phyloP scores from a whole-genome alignment of 1,140 invertebrate genomes.

The Drosophila pallidifrons region DNA sequence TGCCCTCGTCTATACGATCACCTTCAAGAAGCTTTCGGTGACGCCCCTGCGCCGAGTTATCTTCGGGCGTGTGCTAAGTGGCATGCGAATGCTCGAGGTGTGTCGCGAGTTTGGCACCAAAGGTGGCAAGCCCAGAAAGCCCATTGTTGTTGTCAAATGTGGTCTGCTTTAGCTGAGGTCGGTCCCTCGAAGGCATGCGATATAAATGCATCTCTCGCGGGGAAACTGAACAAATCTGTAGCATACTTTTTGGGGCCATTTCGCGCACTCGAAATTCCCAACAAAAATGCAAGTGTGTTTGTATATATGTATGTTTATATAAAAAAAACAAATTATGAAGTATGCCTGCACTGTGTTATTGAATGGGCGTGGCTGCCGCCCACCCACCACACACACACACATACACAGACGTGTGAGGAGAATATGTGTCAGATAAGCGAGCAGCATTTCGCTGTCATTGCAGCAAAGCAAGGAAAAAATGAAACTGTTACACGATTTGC shows the following conservation, averaged over 20 bases:
- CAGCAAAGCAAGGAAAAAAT: conserved; percentile 35
- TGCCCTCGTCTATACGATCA: conserved; percentile 67
- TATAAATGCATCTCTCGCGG: not conserved
- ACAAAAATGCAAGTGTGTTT: conserved; percentile 8
- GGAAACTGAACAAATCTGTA: conserved; percentile 31
- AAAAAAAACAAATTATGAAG: conserved; percentile 70
- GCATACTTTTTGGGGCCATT: conserved; percentile 46
- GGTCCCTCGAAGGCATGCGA: not conserved
- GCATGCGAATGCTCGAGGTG: conserved; percentile 55
- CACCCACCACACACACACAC: conserved; percentile 15
- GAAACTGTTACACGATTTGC: conserved; percentile 36
- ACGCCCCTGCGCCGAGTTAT: conserved; percentile 50
- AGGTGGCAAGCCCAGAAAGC: conserved; percentile 57
- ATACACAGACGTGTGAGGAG: not conserved
- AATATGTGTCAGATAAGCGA: conserved; percentile 70
- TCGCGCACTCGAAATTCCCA: conserved; percentile 29
- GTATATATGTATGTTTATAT: not conserved
- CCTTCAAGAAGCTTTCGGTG: conserved; percentile 64
- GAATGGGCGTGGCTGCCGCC: conserved; percentile 31
- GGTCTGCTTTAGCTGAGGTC: conserved; percentile 52
- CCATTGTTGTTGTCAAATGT: conserved; percentile 58
- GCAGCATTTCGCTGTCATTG: conserved; percentile 64
- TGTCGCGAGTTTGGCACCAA: conserved; percentile 65
- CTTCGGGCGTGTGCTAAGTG: conserved; percentile 63
- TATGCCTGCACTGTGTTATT: conserved; percentile 61